Conservation (phyloP, 2,797 vertebrate genomes). For the Nannoperca australis region DNA sequence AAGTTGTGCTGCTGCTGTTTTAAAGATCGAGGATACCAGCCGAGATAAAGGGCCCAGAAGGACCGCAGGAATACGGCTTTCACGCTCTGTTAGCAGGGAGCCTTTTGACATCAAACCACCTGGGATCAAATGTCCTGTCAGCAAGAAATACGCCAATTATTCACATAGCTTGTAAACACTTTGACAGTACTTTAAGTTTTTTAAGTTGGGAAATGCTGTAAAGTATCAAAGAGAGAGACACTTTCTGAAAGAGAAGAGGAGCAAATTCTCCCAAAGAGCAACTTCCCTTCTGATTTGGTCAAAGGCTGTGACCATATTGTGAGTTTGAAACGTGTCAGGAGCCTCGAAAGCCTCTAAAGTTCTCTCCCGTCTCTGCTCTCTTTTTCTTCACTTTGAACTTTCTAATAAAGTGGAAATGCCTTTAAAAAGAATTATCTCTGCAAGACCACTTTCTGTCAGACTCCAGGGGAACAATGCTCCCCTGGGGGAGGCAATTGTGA, state of each 20-base stretch:
- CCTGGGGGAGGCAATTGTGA: conserved; percentile 12
- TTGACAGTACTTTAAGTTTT: not conserved
- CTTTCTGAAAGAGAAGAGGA: not conserved
- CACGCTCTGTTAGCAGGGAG: conserved; percentile 20
- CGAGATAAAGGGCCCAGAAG: conserved; percentile 15
- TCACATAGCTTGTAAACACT: conserved; percentile 15
- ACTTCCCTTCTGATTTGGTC: not conserved
- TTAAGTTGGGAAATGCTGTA: not conserved
- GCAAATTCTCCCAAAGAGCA: not conserved
- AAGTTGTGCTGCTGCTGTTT: conserved; percentile 35
- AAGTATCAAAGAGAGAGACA: conserved; percentile 6
- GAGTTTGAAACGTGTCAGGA: not conserved
- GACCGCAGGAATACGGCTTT: conserved; percentile 8
- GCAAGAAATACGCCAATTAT: conserved; percentile 13
- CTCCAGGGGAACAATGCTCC: not conserved
- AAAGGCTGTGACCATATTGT: not conserved
- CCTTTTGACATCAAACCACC: conserved; percentile 19
- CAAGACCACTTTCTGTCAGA: conserved; percentile 9
- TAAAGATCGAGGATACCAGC: conserved; percentile 6
- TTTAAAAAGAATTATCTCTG: not conserved
- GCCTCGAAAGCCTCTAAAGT: not conserved
- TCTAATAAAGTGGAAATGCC: conserved; percentile 6
- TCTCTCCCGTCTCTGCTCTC: not conserved
- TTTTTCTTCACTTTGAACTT: conserved; percentile 16
- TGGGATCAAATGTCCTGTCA: not conserved